Percentiles rank a stretch among this genome's conserved stretches.
phyloP scores from a whole-genome alignment of 2,113 vertebrate genomes.

The Cranoglanis bouderius region DNA sequence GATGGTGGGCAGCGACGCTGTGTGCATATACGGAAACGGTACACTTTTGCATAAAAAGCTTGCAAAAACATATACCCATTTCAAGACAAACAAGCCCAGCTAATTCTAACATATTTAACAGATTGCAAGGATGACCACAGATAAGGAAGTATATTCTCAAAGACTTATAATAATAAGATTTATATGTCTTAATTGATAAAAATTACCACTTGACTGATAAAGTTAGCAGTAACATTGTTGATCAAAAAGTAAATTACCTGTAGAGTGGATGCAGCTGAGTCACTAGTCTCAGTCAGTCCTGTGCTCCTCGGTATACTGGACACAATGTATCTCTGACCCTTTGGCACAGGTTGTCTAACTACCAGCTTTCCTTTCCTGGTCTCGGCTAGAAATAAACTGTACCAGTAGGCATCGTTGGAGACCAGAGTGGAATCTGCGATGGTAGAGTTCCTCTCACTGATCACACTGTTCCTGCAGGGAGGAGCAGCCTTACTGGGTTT shows the following conservation, averaged over 20 bases:
- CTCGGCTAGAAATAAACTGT: constrained; percentile 42
- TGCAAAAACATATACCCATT: background rate
- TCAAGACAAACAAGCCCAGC: background rate
- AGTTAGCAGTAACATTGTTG: background rate
- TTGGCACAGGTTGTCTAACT: constrained; percentile 58
- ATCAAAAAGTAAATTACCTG: background rate
- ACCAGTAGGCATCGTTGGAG: constrained; percentile 48
- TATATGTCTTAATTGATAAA: background rate
- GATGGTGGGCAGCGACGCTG: background rate
- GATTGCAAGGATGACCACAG: background rate
- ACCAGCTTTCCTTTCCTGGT: constrained; percentile 57
- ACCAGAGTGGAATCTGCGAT: constrained; percentile 66
- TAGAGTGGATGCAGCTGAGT: constrained; percentile 53
- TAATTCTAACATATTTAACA: background rate
- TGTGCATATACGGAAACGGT: background rate
- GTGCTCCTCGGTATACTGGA: constrained; percentile 60
- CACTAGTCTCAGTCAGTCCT: constrained; percentile 57
- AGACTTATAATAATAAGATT: background rate
- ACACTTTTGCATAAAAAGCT: background rate
- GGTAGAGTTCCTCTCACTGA: constrained; percentile 66
- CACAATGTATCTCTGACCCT: constrained; percentile 55
- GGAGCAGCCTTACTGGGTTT: constrained; percentile 51
- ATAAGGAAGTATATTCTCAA: background rate
- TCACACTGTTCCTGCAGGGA: constrained; percentile 60
- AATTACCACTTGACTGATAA: background rate